These are phyloP conservation scores for Medauroidea extradentata DNA, from an alignment of 1,140 invertebrate genomes.

Conservation along the genomic window DNA sequence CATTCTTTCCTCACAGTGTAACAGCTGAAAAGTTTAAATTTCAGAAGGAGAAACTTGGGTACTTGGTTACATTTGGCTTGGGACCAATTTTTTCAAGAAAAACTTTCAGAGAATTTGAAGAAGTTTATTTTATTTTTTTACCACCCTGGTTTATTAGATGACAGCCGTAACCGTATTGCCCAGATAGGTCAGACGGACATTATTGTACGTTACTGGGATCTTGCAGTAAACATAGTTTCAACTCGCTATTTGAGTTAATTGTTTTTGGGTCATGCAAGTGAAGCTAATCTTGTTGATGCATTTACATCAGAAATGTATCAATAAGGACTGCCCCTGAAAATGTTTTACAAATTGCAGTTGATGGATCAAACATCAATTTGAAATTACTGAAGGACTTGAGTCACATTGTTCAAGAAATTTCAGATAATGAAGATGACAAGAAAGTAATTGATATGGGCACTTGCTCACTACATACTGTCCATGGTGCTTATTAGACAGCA, in stretches of 20 bases:
- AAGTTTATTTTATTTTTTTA: conserved; percentile 19
- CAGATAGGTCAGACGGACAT: conserved; percentile 16
- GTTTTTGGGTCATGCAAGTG: conserved; percentile 17
- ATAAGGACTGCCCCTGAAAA: conserved; percentile 3
- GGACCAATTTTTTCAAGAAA: conserved; percentile 21
- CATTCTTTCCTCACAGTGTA: conserved; percentile 19
- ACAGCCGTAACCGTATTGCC: conserved; percentile 20
- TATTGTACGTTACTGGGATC: conserved; percentile 17
- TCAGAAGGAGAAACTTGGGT: conserved; percentile 22
- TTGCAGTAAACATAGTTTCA: conserved; percentile 6
- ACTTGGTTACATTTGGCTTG: conserved; percentile 15
- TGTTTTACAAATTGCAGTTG: conserved; percentile 7
- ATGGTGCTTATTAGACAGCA: conserved; percentile 19
- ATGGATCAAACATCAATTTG: conserved; percentile 22
- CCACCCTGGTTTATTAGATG: too few relatives aligned
- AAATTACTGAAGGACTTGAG: neutral
- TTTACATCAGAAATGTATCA: conserved; percentile 5
- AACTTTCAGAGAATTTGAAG: conserved; percentile 11
- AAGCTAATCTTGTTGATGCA: conserved; percentile 18
- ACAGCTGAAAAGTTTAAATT: conserved; percentile 23
- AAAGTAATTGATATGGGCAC: conserved; percentile 19
- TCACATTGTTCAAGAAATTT: too few relatives aligned
- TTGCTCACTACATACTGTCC: conserved; percentile 21
- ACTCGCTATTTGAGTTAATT: conserved; percentile 20
- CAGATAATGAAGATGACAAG: conserved; percentile 1